Evolutionary conservation across 2,888 invertebrate species (phyloP), one percentile per base, ranked within the genome.

Genomic region (Xestia ashworthii): DNA sequence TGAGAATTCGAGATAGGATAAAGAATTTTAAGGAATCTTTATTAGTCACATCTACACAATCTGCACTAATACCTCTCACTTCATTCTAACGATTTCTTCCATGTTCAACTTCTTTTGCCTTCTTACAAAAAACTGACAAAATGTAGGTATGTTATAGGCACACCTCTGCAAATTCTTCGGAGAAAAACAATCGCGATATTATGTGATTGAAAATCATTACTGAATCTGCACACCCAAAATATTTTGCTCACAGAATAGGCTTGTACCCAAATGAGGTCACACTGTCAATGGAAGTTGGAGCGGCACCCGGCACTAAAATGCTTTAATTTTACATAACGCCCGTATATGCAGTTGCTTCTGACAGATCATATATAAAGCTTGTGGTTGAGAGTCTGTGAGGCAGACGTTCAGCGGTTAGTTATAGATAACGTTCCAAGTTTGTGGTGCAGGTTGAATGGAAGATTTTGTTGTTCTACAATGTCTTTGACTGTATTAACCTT

Each of bases 311-410:
- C 84, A 80, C 85, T 85, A 82, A 86, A 88, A 88, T 85, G 90
- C 89, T 92, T 92, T 90, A 91, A 93, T 92, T 92, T 92, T 91
- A 89, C 89, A 90, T 91, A 91, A 90, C 86, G 76, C 88, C 89
- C 46, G 41, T 67, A 76, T 50, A 73, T 85, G 65, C 73, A 80
- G 60, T 80, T 80, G 80, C 48, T 77, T 67, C 71, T 78, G 82
- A 76, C 80, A 79, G 78, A 70, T 73, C 71, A 60, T 81, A 81
- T 78, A 76, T 74, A 82, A 82, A 25, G 64, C 64, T 71, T 67
- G 69, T 11, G 65, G 55, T 66, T 50, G 41, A n/a, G 75, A 58
- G 25, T 38, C 25, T 65, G 38, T 48, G 58, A 50, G 3, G 46
- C n/a, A 64, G 58, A 60, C 11, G 16, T 65, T 68, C 58, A 46